Evolutionary conservation across 2,888 invertebrate genomes (phyloP).

Genomic region (Sinotaia quadrata): DNA sequence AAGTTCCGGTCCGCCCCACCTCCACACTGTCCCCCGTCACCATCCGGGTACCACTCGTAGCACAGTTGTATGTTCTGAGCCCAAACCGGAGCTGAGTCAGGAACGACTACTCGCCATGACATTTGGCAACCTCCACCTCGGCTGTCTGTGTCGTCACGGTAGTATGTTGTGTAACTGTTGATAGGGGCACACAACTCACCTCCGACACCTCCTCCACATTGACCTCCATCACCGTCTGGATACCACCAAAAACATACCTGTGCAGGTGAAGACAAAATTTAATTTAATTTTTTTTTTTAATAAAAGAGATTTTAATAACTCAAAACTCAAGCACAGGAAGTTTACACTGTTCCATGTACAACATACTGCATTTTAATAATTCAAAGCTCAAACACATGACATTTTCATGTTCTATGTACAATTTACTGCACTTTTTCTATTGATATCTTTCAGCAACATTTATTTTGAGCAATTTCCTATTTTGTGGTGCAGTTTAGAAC

Average conservation of each 20-base stretch:
- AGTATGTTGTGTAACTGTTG: slow-evolving; percentile 30
- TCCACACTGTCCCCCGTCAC: slow-evolving; percentile 38
- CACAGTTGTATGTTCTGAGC: slow-evolving; percentile 33
- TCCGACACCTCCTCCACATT: slow-evolving; percentile 36
- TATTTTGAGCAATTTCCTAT: no score
- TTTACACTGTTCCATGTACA: no score
- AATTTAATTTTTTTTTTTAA: no score
- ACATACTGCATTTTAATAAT: no score
- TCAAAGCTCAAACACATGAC: no score
- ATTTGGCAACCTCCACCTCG: slow-evolving; percentile 36
- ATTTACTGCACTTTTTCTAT: no score
- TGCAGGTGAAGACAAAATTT: no score
- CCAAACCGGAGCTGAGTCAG: slow-evolving; percentile 31
- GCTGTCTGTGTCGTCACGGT: slow-evolving; percentile 36
- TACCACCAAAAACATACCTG: slow-evolving; percentile 32
- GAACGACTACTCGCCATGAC: slow-evolving; percentile 35
- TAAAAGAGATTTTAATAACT: no score
- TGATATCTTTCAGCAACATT: no score
- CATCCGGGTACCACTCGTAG: slow-evolving; percentile 39
- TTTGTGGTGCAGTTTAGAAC: no score
- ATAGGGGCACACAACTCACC: slow-evolving; percentile 26
- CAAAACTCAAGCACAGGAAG: no score
- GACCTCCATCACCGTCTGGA: slow-evolving; percentile 34
- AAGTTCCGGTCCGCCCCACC: slow-evolving; percentile 18
- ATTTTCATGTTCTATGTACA: no score